A percentile compares a stretch with the other conserved stretches of the same genome.
Conservation (phyloP, 2,888 invertebrate species). For the Tenodera sinensis region DNA sequence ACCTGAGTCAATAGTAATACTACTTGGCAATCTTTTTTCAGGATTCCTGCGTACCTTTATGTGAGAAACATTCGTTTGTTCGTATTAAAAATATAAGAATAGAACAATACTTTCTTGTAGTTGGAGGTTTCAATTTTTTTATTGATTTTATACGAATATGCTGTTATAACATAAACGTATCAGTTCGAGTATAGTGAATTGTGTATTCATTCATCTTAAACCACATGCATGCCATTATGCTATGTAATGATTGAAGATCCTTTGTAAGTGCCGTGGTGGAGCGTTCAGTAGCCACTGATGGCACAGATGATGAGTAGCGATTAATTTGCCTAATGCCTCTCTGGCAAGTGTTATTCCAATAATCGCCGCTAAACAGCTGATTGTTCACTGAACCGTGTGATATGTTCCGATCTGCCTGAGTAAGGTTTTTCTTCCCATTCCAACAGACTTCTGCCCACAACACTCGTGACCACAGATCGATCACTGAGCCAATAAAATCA, state of each 20-base stretch:
- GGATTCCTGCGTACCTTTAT: too few relatives aligned
- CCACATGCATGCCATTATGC: too few relatives aligned
- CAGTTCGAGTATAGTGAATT: too few relatives aligned
- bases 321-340: background rate
- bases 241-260: background rate
- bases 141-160: too few relatives aligned
- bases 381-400: background rate
- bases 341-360: background rate
- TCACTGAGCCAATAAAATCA: background rate
- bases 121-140: too few relatives aligned
- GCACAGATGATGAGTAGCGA: background rate
- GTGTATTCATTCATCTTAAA: too few relatives aligned
- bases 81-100: too few relatives aligned
- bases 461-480: background rate
- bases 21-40: too few relatives aligned
- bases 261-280: background rate
- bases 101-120: too few relatives aligned
- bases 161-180: too few relatives aligned
- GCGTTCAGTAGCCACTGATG: background rate
- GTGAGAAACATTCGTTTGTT: too few relatives aligned
- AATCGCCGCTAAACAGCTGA: background rate
- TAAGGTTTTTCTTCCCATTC: background rate
- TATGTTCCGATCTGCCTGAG: background rate
- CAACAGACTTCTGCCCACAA: background rate
- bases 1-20: too few relatives aligned